These are phyloP conservation scores for Cyanoramphus novaezelandiae DNA, from an alignment of 2,113 vertebrate species.

Conservation along the genomic window DNA sequence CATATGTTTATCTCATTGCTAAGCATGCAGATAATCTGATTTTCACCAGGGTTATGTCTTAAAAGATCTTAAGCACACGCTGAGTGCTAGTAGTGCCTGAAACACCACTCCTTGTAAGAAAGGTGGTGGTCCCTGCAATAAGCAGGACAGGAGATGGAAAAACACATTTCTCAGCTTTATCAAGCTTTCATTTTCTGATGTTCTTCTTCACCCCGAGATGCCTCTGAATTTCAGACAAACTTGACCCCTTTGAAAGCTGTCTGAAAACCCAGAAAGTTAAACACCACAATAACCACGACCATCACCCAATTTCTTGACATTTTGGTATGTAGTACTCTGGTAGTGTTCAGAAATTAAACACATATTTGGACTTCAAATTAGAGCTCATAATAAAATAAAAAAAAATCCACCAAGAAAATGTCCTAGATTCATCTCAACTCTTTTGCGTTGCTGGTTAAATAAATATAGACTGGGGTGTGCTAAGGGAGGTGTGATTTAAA, in stretches of 20 bases:
- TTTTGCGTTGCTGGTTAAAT: neutral
- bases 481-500: neutral
- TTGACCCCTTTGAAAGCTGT: neutral
- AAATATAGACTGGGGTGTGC: neutral
- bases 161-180: neutral
- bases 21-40: neutral
- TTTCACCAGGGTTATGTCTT: neutral
- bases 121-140: neutral
- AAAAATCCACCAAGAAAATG: neutral
- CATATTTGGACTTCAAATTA: neutral
- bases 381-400: neutral
- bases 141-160: neutral
- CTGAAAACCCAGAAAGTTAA: neutral
- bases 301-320: neutral
- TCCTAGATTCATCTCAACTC: neutral
- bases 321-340: neutral
- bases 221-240: neutral
- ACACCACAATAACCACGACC: neutral
- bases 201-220: neutral
- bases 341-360: neutral
- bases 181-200: neutral
- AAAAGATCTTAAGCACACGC: neutral
- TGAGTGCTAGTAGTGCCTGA: neutral
- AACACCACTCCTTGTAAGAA: neutral
- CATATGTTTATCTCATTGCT: neutral